Base-by-base conservation (phyloP, 2,113 vertebrate species). In the Hassar affinis region DNA sequence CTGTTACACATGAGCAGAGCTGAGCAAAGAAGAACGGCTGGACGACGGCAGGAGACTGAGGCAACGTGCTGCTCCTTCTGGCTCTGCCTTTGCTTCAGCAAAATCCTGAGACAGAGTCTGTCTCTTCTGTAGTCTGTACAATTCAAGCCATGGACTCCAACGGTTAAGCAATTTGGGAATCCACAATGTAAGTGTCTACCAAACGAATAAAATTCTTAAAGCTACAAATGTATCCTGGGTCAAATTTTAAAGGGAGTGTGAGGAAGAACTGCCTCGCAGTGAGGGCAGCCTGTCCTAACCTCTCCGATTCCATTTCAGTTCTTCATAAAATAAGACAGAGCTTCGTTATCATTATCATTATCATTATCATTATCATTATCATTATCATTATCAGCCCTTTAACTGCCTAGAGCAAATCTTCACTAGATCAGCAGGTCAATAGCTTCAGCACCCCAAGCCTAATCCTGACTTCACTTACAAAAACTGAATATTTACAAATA, bases 1-100 rank as follows among this genome's bases (percentile, higher is more conserved):
- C 64, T 84, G 82, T 84, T 87, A 87, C 69, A 78, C 76, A 80
- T 76, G 68, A 82, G 56, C 12, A 30, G 64, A 62, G 62, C 30
- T 5, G 35, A 69, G 54, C 11, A 49, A 5, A 68, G 47, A 77
- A 45, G 1, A 76, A 62, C 20, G 38, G 80, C 52, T 56, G 78
- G 20, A 18, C 8, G 61, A 18, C 17, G 47, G 81, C 59, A 22
- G 52, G 56, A 81, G 49, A 81, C 74, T 54, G 62, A 78, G 47
- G 64, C 33, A 1, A 18, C 75, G 61, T 35, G 66, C 54, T 82
- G 79, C 25, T 30, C 74, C 54, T 6, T 42, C 52, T 35, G 45
- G 22, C 56, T 83, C 80, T 54, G 72, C 47, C 17, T 12, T 27
- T 35, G 17, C 49, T 68, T 76, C 22, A 75, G 72, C 35, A 56